phyloP scores from a whole-genome alignment of 2,797 vertebrate species.

The Petrocephalus sullivani region DNA sequence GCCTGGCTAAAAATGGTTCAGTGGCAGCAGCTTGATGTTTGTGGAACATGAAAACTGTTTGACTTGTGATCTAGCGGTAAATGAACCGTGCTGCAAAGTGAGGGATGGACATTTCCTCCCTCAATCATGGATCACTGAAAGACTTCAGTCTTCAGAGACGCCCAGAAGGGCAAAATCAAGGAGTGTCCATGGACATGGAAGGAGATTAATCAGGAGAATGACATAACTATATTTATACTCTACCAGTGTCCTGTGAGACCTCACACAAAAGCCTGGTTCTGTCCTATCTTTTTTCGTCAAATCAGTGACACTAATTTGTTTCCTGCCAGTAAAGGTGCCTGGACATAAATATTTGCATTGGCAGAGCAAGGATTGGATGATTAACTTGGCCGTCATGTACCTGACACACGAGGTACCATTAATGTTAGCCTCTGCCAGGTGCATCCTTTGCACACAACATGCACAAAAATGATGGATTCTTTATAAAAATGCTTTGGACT shows the following conservation, averaged over 20 bases:
- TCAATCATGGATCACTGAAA: background rate
- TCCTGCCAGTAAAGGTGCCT: conserved; percentile 18
- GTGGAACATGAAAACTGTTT: background rate
- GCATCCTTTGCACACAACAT: background rate
- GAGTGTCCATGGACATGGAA: background rate
- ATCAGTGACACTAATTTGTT: background rate
- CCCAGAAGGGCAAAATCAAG: conserved; percentile 12
- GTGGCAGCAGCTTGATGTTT: background rate
- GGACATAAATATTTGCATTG: conserved; percentile 27
- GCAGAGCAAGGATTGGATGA: conserved; percentile 30
- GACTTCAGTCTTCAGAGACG: background rate
- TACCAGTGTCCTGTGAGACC: conserved; percentile 15
- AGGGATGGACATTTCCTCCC: background rate
- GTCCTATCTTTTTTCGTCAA: conserved; percentile 8
- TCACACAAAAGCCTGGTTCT: conserved; percentile 11
- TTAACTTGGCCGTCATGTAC: conserved; percentile 29
- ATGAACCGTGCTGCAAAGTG: background rate
- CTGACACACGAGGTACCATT: conserved; percentile 19
- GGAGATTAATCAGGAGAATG: conserved; percentile 16
- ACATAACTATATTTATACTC: conserved; percentile 21
- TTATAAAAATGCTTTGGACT: background rate
- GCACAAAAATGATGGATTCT: background rate
- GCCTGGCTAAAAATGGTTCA: background rate
- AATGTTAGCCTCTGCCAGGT: background rate
- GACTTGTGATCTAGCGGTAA: background rate